Conservation (phyloP, 2,888 invertebrate species). For the Labia minor region DNA sequence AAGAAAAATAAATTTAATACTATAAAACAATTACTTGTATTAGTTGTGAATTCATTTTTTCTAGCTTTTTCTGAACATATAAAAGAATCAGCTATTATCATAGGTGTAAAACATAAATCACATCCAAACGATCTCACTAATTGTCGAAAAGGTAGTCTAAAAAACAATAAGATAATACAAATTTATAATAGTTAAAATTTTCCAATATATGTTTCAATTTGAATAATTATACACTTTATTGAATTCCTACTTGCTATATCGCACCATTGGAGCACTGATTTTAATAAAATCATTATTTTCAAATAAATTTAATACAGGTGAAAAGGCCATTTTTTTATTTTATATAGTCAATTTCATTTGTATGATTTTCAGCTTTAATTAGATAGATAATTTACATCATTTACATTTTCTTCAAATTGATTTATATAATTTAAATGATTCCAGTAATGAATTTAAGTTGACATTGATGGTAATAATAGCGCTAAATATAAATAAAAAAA, state of each 20-base stretch:
- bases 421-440: no score
- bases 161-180: constrained; percentile 28
- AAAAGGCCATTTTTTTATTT: background rate
- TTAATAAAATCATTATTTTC: constrained; percentile 51
- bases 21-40: constrained; percentile 36
- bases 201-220: background rate
- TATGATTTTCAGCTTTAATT: no score
- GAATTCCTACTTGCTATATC: constrained; percentile 68
- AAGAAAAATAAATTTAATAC: no score
- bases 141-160: constrained; percentile 62
- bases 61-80: constrained; percentile 79
- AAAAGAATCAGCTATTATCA: constrained; percentile 94
- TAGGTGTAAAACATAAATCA: constrained; percentile 87
- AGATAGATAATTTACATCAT: no score
- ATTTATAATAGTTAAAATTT: constrained; percentile 8
- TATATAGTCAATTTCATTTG: no score
- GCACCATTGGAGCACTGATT: constrained; percentile 92
- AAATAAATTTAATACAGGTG: constrained; percentile 51
- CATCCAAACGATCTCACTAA: constrained; percentile 70
- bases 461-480: no score
- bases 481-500: no score
- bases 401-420: no score
- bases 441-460: no score
- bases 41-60: constrained; percentile 67
- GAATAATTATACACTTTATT: constrained; percentile 29